Conservation (phyloP, 2,888 invertebrate genomes). For the Suillia variegata region DNA sequence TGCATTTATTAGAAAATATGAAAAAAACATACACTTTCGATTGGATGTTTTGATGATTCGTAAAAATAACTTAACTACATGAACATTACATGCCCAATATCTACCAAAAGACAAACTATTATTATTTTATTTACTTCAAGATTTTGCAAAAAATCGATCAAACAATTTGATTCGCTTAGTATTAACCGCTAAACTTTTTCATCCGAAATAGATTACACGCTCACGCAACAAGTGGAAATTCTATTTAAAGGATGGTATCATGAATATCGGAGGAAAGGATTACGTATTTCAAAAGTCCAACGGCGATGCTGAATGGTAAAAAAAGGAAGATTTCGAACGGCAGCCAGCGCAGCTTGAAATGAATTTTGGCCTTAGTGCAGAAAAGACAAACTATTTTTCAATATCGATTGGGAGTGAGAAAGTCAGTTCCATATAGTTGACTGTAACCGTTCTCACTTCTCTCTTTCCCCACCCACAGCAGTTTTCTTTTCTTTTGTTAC, state of each 20-base stretch:
- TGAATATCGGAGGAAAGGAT: constrained; percentile 98
- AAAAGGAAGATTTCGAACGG: not conserved
- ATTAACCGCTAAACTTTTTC: too few relatives aligned
- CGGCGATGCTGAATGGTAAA: constrained; percentile 99
- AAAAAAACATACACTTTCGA: too few relatives aligned
- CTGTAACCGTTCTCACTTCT: too few relatives aligned
- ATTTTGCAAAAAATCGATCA: not conserved
- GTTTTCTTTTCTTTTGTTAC: too few relatives aligned
- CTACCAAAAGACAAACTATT: not conserved
- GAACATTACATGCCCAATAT: too few relatives aligned
- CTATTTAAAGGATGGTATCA: constrained; percentile 98
- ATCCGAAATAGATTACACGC: constrained; percentile 94
- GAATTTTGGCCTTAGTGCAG: not conserved
- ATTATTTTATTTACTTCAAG: not conserved
- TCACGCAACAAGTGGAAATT: constrained; percentile 99
- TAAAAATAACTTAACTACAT: too few relatives aligned
- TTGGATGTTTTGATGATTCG: too few relatives aligned
- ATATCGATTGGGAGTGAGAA: not conserved
- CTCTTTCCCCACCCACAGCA: too few relatives aligned
- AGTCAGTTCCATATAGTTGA: too few relatives aligned
- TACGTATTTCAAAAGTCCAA: constrained; percentile 98
- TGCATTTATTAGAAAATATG: too few relatives aligned
- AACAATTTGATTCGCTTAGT: too few relatives aligned
- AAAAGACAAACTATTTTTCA: too few relatives aligned
- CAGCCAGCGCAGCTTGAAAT: constrained; percentile 5